These are phyloP conservation scores for Sciurus niger DNA, from an alignment of 2,113 vertebrate genomes.

Conservation along the genomic window DNA sequence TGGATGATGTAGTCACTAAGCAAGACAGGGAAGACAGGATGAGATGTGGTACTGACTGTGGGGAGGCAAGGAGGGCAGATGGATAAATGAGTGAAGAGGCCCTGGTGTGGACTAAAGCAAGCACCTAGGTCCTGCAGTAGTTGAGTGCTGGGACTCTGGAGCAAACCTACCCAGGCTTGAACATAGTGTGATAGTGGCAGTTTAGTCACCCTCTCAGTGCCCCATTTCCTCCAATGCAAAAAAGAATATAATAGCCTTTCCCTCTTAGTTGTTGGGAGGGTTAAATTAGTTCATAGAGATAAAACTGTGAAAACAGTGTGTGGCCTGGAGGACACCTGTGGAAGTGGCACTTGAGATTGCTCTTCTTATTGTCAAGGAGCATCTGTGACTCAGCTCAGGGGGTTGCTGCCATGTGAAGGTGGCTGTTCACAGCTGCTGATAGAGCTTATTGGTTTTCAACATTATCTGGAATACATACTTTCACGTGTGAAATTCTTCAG, in stretches of 20 bases:
- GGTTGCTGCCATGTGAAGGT: background rate
- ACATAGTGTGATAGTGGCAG: background rate
- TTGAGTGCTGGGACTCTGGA: background rate
- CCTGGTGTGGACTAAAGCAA: background rate
- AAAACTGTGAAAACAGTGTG: background rate
- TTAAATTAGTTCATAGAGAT: background rate
- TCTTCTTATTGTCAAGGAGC: constrained; percentile 13
- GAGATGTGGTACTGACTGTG: background rate
- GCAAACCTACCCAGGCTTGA: too few relatives aligned
- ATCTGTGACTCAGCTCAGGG: background rate
- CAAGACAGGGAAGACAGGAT: background rate
- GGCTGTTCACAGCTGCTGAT: background rate
- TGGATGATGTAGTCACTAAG: background rate
- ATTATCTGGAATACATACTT: constrained; percentile 65
- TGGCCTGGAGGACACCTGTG: background rate
- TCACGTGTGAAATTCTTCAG: constrained; percentile 68
- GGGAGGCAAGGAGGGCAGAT: background rate
- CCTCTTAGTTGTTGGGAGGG: background rate
- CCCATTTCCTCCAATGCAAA: background rate
- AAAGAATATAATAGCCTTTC: background rate
- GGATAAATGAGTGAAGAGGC: background rate
- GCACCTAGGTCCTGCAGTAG: background rate
- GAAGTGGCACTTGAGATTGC: background rate
- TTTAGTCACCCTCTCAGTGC: background rate
- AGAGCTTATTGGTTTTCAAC: background rate